Base-by-base conservation (phyloP, 1,140 invertebrate genomes). In the Limonius californicus region DNA sequence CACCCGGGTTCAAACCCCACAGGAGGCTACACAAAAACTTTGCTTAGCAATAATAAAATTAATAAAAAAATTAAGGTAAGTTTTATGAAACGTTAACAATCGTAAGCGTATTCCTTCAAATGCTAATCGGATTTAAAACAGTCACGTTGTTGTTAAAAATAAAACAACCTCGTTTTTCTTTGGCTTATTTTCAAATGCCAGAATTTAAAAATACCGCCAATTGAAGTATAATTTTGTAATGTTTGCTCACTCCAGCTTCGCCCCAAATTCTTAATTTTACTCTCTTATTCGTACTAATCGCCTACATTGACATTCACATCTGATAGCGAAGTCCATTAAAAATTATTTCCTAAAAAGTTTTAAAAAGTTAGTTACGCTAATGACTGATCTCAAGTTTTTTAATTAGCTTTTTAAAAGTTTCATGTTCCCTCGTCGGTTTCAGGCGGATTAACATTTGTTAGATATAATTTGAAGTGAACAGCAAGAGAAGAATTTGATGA, bases 351-450 rank as follows among this genome's bases (percentile, higher is more conserved):
- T 50, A 50, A 50, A 50, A 50, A 50, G 45, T 50, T 50, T 50
- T 50, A 50, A 50, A 50, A 50, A 50, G 14, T 50, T 50, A 50
- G 45, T 50, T 50, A 50, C 45, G 45, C 45, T 50, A 50, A 50
- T 50, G 45, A 50, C 45, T 50, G 45, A 50, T 50, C 45, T 50
- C 45, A 50, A 50, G 45, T 50, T 50, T 50, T 50, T 50, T 50
- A 50, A 50, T 50, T 50, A 50, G 45, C 45, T 50, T 50, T 50
- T 50, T 50, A 50, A 50, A 50, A 50, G 45, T 50, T 50, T 50
- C 20, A 50, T 50, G 45, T 50, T 21, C 45, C 35, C 35, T 39
- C 4, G 20, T 45, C 45, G 20, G 45, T 50, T 50, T 50, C 45
- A 50, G 45, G 8, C 45, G 45, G 45, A 50, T 50, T 50, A 50